phyloP scores from a whole-genome alignment of 2,113 vertebrate species.

The Crotalus horridus region DNA sequence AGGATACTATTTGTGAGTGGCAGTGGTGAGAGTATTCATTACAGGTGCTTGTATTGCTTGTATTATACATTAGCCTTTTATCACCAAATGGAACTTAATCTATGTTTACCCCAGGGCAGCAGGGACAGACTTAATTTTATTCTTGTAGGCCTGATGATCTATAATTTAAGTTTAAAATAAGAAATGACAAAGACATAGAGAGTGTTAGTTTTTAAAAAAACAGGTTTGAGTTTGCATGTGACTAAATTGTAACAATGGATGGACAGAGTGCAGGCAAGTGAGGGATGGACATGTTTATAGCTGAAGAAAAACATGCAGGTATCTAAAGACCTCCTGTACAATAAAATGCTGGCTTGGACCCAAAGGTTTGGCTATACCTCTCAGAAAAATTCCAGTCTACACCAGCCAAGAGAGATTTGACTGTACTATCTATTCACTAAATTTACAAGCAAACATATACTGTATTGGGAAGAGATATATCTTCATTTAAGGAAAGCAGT shows the following conservation, averaged over 20 bases:
- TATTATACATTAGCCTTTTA: neutral
- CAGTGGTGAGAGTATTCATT: neutral
- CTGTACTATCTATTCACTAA: neutral
- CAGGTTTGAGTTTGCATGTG: neutral
- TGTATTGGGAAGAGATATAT: neutral
- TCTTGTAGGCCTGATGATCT: neutral
- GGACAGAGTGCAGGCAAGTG: neutral
- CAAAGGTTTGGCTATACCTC: neutral
- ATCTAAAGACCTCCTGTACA: neutral
- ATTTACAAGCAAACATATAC: neutral
- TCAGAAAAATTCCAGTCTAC: neutral
- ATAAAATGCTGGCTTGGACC: neutral
- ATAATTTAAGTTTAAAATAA: neutral
- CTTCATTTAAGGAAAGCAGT: neutral
- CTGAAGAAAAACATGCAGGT: neutral
- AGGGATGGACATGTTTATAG: neutral
- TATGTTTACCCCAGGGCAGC: neutral
- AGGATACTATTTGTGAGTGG: neutral
- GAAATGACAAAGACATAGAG: neutral
- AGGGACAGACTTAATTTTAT: neutral
- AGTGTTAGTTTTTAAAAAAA: neutral
- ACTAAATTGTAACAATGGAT: neutral
- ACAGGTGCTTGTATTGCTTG: neutral
- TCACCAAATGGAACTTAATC: neutral
- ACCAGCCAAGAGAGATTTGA: neutral